Evolutionary conservation across 2,113 vertebrate species (phyloP).

Genomic region (Cairina moschata): DNA sequence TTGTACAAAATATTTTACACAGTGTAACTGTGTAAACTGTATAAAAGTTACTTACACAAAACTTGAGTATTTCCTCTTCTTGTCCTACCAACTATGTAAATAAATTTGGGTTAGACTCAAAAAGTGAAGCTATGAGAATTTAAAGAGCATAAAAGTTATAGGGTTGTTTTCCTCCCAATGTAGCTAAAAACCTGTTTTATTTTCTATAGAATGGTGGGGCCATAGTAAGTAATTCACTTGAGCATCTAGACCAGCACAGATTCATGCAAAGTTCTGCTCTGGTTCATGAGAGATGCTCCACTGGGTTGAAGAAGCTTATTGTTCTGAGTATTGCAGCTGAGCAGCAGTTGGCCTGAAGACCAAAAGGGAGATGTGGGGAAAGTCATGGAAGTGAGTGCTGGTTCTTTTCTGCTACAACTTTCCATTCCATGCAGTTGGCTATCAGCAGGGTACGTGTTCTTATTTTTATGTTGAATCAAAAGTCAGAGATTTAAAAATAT

Average conservation of each 20-base stretch:
- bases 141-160: background rate
- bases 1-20: background rate
- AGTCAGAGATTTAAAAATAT: conserved; percentile 10
- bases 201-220: background rate
- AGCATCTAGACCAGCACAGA: background rate
- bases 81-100: background rate
- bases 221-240: background rate
- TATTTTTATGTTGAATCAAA: background rate
- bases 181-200: background rate
- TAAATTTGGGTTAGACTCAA: background rate
- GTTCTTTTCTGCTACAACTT: background rate
- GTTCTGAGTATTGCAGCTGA: background rate
- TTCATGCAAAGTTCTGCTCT: background rate
- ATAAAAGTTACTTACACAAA: background rate
- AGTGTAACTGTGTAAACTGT: background rate
- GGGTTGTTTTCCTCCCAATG: background rate
- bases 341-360: background rate
- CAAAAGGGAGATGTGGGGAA: background rate
- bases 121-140: background rate
- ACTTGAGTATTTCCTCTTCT: conserved; percentile 8
- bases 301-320: background rate
- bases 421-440: background rate
- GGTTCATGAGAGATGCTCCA: background rate
- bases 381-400: accelerated
- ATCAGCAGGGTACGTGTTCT: background rate